Evolutionary conservation across 2,888 invertebrate genomes (phyloP).

Genomic region (Isoperla grammatica): DNA sequence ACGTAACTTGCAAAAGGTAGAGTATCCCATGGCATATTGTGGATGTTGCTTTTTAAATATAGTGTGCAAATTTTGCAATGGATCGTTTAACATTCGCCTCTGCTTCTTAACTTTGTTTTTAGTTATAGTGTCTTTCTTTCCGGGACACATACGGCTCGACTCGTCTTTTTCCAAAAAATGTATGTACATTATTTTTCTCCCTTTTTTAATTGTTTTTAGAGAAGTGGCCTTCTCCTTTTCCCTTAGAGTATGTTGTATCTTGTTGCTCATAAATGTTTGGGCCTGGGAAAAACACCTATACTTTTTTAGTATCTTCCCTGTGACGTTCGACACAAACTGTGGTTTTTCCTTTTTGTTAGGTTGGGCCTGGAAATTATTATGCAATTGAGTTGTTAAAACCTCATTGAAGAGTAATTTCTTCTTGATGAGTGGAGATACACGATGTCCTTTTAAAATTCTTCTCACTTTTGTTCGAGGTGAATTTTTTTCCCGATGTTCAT

Average conservation of each 20-base stretch:
- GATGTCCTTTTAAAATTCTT: neutral
- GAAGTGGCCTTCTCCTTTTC: too few species aligned
- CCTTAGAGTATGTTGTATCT: too few species aligned
- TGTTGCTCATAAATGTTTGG: neutral
- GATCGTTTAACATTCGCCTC: slow-evolving; percentile 34
- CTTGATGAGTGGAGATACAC: neutral
- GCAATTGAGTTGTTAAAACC: slow-evolving; percentile 22
- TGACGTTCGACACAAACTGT: slow-evolving; percentile 19
- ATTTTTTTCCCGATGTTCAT: too few species aligned
- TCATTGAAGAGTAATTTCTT: slow-evolving; percentile 23
- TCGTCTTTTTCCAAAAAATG: slow-evolving; percentile 36
- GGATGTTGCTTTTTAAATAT: slow-evolving; percentile 30
- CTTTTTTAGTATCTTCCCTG: slow-evolving; percentile 22
- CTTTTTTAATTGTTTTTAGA: too few species aligned
- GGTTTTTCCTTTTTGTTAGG: slow-evolving; percentile 25
- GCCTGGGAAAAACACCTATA: slow-evolving; percentile 10
- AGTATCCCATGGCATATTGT: slow-evolving; percentile 25
- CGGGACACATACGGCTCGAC: slow-evolving; percentile 34
- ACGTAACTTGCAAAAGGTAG: slow-evolving; percentile 31
- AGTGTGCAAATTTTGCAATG: slow-evolving; percentile 34
- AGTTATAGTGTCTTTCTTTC: slow-evolving; percentile 35
- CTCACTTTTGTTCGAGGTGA: neutral
- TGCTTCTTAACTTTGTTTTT: slow-evolving; percentile 33
- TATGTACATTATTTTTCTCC: too few species aligned
- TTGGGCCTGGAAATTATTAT: slow-evolving; percentile 21